These are phyloP conservation scores for Luperina nickerlii DNA, from an alignment of 2,888 invertebrate genomes.

Conservation along the genomic window DNA sequence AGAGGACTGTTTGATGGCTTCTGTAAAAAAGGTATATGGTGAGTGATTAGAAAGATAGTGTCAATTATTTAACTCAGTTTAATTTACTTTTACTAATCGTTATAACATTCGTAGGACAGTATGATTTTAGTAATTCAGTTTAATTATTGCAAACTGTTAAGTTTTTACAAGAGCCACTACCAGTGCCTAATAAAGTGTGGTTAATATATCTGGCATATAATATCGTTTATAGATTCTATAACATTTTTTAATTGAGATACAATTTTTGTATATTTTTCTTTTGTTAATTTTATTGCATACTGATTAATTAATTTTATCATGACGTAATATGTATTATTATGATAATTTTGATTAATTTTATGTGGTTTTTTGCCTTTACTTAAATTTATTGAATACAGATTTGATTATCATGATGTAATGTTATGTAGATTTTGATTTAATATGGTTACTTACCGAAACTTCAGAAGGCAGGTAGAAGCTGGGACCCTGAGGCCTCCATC, in stretches of 20 bases:
- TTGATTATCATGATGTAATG: neutral
- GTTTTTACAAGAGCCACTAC: neutral
- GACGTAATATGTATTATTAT: neutral
- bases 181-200: no score
- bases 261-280: neutral
- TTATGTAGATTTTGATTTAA: neutral
- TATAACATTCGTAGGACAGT: neutral
- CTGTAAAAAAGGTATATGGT: constrained; percentile 66
- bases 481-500: constrained; percentile 85
- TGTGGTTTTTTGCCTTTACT: neutral
- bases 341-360: neutral
- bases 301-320: neutral
- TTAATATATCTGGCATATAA: neutral
- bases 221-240: neutral
- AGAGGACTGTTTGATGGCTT: constrained; percentile 83
- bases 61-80: no score
- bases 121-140: neutral
- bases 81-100: neutral
- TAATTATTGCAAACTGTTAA: neutral
- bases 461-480: constrained; percentile 84
- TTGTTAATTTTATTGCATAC: neutral
- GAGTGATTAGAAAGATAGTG: neutral
- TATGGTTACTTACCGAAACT: constrained; percentile 71
- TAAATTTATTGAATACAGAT: no score
- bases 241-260: neutral